Conservation (phyloP, 1,140 invertebrate species). For the Scaptomyza graminum region DNA sequence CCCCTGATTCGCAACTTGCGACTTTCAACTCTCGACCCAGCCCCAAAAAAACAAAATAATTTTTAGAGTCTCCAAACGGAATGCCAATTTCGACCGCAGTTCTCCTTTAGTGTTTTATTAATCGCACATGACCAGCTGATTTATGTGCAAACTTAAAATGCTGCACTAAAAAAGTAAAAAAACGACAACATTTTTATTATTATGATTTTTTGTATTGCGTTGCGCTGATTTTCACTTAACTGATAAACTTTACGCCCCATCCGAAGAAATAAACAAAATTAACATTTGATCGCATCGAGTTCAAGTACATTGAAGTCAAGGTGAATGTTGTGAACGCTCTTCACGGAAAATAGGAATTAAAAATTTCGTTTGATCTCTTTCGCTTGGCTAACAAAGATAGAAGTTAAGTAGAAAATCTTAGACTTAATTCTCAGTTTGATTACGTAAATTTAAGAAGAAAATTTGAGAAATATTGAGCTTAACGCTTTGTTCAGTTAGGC, state of each 20-base stretch:
- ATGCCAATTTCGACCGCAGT: background rate
- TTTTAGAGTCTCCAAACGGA: background rate
- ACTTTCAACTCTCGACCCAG: conserved; percentile 52
- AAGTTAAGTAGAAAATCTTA: too few relatives aligned
- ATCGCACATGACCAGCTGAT: conserved; percentile 79
- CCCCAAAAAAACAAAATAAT: conserved; percentile 22
- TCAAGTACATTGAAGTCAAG: conserved; percentile 32
- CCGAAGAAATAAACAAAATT: conserved; percentile 6
- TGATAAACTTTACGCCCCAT: conserved; percentile 71
- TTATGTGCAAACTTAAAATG: conserved; percentile 73
- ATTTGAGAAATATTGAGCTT: too few relatives aligned
- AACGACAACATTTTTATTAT: conserved; percentile 71
- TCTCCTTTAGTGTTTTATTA: conserved; percentile 63
- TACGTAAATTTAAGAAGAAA: too few relatives aligned
- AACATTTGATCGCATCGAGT: conserved; percentile 33
- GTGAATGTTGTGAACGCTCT: conserved; percentile 11
- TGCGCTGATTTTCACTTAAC: conserved; percentile 74
- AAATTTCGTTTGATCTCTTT: too few relatives aligned
- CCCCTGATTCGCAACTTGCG: conserved; percentile 39
- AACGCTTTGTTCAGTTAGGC: background rate
- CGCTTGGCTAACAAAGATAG: too few relatives aligned
- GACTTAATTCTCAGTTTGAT: too few relatives aligned
- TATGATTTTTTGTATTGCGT: conserved; percentile 58
- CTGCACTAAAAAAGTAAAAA: conserved; percentile 57
- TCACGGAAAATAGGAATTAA: too few relatives aligned